Conservation (phyloP, 1,140 invertebrate species). For the Drosophila chauvacae region DNA sequence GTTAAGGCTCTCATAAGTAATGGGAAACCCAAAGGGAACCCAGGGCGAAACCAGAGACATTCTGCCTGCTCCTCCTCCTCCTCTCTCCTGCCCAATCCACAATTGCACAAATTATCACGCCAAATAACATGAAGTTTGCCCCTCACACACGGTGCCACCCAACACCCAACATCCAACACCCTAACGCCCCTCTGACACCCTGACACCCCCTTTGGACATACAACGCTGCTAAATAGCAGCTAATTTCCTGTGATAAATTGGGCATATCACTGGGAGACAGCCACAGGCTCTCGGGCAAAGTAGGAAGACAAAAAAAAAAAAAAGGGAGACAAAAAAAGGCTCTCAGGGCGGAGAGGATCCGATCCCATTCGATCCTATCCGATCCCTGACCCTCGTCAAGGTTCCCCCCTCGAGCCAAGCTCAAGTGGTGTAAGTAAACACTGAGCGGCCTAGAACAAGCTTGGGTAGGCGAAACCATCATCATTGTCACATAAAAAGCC, state of each 20-base stretch:
- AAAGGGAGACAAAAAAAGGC: conserved; percentile 34
- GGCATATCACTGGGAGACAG: conserved; percentile 67
- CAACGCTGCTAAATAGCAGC: conserved; percentile 83
- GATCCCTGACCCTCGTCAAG: conserved; percentile 68
- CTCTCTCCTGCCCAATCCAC: conserved; percentile 56
- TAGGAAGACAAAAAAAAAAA: conserved; percentile 25
- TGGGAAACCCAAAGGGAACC: conserved; percentile 21
- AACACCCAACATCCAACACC: conserved; percentile 9
- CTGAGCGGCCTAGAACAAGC: conserved; percentile 33
- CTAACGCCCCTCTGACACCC: conserved; percentile 11
- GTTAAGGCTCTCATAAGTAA: conserved; percentile 20
- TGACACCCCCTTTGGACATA: conserved; percentile 53
- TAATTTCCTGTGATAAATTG: conserved; percentile 84
- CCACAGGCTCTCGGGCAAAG: conserved; percentile 15
- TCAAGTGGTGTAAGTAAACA: conserved; percentile 81
- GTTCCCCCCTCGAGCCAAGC: conserved; percentile 57
- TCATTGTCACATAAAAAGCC: conserved; percentile 68
- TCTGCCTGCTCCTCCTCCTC: conserved; percentile 3
- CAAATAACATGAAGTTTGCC: conserved; percentile 77
- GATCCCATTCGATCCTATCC: conserved; percentile 6
- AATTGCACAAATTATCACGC: conserved; percentile 83
- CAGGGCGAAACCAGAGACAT: conserved; percentile 10
- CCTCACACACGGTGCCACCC: conserved; percentile 41
- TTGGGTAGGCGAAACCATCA: conserved; percentile 46
- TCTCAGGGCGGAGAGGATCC: conserved; percentile 49